These are phyloP conservation scores for Prionailurus bengalensis DNA, from an alignment of 2,113 vertebrate species.

Conservation along the genomic window DNA sequence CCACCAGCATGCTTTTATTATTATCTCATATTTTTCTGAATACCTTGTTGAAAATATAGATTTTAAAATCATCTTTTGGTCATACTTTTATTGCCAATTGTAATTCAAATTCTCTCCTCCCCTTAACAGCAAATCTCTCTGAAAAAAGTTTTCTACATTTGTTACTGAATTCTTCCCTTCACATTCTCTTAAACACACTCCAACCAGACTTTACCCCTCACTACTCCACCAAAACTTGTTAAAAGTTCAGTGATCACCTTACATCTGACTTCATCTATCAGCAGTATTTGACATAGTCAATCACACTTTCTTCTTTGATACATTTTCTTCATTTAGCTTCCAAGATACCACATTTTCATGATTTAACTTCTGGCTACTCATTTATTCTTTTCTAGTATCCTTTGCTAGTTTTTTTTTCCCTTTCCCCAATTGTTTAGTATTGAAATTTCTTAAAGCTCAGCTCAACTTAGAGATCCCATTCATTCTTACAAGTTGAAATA, in stretches of 20 bases:
- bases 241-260: not conserved
- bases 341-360: not conserved
- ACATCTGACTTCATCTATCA: not conserved
- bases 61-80: not conserved
- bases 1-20: not conserved
- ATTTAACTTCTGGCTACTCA: not conserved
- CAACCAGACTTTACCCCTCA: not conserved
- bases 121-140: not conserved
- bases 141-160: not conserved
- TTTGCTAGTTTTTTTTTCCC: not conserved
- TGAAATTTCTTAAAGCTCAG: not conserved
- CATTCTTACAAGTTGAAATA: not conserved
- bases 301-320: not conserved
- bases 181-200: not conserved
- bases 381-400: not conserved
- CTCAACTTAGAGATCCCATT: not conserved
- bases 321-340: not conserved
- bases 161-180: not conserved
- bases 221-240: not conserved
- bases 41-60: not conserved
- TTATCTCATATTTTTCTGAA: not conserved
- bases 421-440: not conserved
- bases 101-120: not conserved
- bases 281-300: not conserved
- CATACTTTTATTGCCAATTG: not conserved